Evolutionary conservation across 2,797 vertebrate genomes (phyloP), one percentile per base, ranked within the genome.

Genomic region (Megalops cyprinoides): DNA sequence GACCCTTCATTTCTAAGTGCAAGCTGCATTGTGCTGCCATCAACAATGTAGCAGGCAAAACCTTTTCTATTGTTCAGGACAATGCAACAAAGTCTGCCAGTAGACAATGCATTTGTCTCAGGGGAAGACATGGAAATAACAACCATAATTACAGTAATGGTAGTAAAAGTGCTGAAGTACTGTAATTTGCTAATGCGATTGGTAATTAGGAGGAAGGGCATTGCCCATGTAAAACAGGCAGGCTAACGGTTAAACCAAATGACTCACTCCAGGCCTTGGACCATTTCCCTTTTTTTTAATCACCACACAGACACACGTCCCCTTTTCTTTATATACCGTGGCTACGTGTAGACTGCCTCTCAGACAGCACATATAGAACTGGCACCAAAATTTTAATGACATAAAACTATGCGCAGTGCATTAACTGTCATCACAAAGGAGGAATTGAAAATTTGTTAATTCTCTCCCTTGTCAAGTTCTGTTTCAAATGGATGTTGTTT

Each of bases 221-320:
- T 5, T 15, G 5, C 28, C 34, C 8, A 37, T 65, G 7, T 37
- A 42, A 42, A 60, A 69, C 18, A 15, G 8, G 65, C 20, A 42
- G 4, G 8, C 4, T 10, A 69, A 69, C 65, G 39, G 65, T 20
- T 67, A 20, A 39, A 39, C 18, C 37, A 37, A 69, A 69, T 69
- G 37, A 69, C 65, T 69, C 65, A 69, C 65, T 5, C 1, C 23
- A 18, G 9, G 15, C 39, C 65, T 69, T 69, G 12, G 65, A 69
- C 37, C 65, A 69, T 69, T 42, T 69, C 65, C 65, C 37, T 25
- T 69, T n/a, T n/a, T n/a, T 69, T 69, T 39, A 69, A 39, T 69
- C 65, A 5, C 7, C 14, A 67, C 20, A 4, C 31, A 67, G 34
- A 67, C 62, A 23, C 34, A 65, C 14, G 20, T 67, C 25, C 18